Percentiles rank a stretch among this genome's conserved stretches.
These are phyloP conservation scores for Coracopsis vasa DNA, from an alignment of 2,113 vertebrate genomes.

Conservation along the genomic window DNA sequence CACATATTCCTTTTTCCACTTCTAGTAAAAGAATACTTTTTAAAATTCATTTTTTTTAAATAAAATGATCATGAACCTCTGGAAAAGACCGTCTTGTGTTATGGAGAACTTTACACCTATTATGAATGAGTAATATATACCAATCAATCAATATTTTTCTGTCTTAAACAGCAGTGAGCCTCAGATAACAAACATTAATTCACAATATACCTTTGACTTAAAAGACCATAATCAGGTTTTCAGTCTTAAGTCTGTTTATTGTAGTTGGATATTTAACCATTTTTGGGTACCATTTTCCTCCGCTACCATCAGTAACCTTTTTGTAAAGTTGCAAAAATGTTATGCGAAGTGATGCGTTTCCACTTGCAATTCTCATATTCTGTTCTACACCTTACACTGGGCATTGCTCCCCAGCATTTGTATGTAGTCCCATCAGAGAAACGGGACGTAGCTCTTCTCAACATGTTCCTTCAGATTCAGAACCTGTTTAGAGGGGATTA, in stretches of 20 bases:
- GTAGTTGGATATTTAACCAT: not conserved
- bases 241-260: not conserved
- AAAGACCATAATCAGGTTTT: not conserved
- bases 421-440: not conserved
- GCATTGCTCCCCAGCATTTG: accelerated
- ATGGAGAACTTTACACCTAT: not conserved
- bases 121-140: not conserved
- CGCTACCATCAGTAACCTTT: not conserved
- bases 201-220: not conserved
- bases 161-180: not conserved
- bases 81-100: not conserved
- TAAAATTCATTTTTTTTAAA: not conserved
- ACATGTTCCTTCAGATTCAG: not conserved
- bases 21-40: not conserved
- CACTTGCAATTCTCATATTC: not conserved
- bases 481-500: not conserved
- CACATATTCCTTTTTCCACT: not conserved
- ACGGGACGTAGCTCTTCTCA: not conserved
- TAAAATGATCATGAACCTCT: not conserved
- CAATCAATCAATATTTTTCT: not conserved
- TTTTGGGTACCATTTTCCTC: not conserved
- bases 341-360: not conserved
- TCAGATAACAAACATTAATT: not conserved
- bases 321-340: not conserved
- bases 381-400: accelerated